A percentile compares a stretch with the other conserved stretches of the same genome.
Evolutionary conservation across 2,888 invertebrate species (phyloP).

Genomic region (Parnassius apollo): DNA sequence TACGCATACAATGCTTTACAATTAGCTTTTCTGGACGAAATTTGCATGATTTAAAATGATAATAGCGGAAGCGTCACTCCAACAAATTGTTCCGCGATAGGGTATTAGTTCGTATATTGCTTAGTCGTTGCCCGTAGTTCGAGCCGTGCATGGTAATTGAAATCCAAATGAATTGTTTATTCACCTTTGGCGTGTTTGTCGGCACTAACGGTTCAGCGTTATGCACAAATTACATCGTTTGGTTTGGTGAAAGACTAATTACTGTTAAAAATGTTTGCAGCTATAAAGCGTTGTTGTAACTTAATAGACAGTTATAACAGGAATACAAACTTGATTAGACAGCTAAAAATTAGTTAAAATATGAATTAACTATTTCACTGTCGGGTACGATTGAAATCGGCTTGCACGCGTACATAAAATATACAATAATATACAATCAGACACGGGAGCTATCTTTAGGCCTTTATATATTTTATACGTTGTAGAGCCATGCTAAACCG

Average conservation of each 20-base stretch:
- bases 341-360: no score
- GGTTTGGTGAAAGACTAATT: neutral
- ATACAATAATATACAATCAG: no score
- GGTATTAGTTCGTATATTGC: slow-evolving; percentile 13
- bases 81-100: slow-evolving; percentile 17
- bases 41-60: slow-evolving; percentile 76
- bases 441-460: no score
- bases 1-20: slow-evolving; percentile 30
- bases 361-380: no score
- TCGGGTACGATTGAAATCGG: no score
- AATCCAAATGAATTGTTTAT: slow-evolving; percentile 21
- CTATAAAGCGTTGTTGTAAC: neutral
- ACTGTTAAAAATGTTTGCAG: neutral
- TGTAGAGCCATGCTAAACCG: no score
- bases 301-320: neutral
- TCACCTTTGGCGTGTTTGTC: slow-evolving; percentile 8
- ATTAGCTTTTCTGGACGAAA: slow-evolving; percentile 38
- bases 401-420: no score
- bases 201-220: neutral
- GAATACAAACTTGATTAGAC: no score
- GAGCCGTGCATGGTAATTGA: slow-evolving; percentile 11
- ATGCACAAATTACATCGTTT: neutral
- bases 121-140: neutral
- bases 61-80: slow-evolving; percentile 18
- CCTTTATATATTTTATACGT: no score